Conservation (phyloP, 2,113 vertebrate species). For the Cisticola juncidis region DNA sequence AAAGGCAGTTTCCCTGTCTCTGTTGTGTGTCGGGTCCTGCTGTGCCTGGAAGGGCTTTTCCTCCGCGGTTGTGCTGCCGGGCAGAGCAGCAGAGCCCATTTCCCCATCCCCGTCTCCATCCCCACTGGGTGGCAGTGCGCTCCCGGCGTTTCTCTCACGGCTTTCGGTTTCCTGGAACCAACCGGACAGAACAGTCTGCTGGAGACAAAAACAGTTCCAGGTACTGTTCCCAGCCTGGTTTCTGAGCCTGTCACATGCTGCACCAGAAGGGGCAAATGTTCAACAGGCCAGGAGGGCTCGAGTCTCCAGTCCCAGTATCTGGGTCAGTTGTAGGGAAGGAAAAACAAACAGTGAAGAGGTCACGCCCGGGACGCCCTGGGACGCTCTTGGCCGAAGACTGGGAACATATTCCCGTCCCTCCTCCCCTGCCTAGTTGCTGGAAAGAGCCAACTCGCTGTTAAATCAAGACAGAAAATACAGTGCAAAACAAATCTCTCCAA, state of each 20-base stretch:
- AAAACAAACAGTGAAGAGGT: constrained; percentile 23
- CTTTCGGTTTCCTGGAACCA: constrained; percentile 13
- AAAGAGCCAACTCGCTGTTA: constrained; percentile 4
- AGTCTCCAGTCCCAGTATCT: background rate
- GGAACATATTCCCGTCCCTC: background rate
- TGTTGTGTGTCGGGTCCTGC: background rate
- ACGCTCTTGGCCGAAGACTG: constrained; percentile 26
- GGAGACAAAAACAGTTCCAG: constrained; percentile 22
- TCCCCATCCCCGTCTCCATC: background rate
- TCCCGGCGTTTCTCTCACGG: background rate
- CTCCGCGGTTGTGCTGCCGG: accelerated
- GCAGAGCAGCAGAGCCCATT: accelerated
- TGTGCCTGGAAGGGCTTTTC: background rate
- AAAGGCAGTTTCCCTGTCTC: background rate
- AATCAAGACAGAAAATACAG: constrained; percentile 18
- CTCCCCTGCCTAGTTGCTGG: background rate
- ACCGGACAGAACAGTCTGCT: background rate
- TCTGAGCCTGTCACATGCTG: background rate
- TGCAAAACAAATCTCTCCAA: background rate
- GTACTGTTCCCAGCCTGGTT: background rate
- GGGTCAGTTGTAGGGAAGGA: background rate
- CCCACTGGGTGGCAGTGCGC: constrained; percentile 49
- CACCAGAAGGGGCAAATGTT: background rate
- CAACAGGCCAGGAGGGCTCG: background rate
- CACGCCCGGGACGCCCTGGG: background rate